These are phyloP conservation scores for Paralvinella palmiformis DNA, from an alignment of 1,140 invertebrate species.

Conservation along the genomic window DNA sequence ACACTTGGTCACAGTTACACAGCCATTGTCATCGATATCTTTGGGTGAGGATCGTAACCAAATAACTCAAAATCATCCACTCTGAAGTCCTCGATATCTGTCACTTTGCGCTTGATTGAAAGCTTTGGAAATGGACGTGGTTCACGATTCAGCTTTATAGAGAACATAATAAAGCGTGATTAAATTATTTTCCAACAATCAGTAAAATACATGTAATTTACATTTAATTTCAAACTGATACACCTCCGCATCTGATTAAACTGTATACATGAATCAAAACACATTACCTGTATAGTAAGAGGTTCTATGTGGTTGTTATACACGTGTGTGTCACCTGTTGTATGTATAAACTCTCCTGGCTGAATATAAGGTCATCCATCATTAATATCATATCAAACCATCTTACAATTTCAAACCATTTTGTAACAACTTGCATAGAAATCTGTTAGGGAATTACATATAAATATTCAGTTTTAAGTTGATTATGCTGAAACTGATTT, in stretches of 20 bases:
- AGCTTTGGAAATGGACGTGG: constrained; percentile 82
- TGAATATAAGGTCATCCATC: constrained; percentile 36
- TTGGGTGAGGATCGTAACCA: constrained; percentile 83
- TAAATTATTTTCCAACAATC: neutral
- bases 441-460: neutral
- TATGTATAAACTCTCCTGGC: constrained; percentile 94
- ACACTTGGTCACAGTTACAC: constrained; percentile 69
- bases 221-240: neutral
- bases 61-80: constrained; percentile 82
- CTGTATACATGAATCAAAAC: neutral
- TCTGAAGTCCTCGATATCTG: constrained; percentile 83
- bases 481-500: neutral
- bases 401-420: neutral
- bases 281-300: constrained; percentile 68
- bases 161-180: neutral
- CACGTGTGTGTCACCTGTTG: constrained; percentile 93
- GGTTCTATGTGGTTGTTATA: constrained; percentile 88
- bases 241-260: neutral
- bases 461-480: neutral
- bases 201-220: neutral
- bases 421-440: neutral
- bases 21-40: constrained; percentile 94
- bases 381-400: neutral
- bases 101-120: constrained; percentile 63
- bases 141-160: constrained; percentile 60